Evolutionary conservation across 1,140 invertebrate species (phyloP).

Genomic region (Steinernema feltiae): DNA sequence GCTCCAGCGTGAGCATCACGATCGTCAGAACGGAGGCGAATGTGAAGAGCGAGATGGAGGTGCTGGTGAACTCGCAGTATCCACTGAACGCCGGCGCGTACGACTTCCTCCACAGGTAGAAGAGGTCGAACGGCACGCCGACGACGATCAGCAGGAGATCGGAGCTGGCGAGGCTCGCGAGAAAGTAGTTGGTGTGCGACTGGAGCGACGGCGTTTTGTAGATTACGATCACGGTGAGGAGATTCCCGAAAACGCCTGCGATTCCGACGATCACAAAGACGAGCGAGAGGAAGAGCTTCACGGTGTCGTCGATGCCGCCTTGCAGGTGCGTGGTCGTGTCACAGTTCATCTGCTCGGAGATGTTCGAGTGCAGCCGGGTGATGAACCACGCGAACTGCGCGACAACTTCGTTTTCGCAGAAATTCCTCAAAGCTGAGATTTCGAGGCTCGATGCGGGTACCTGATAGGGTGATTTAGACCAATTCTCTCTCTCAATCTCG

Average conservation of each 20-base stretch:
- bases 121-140: conserved; percentile 61
- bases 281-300: conserved; percentile 58
- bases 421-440: background rate
- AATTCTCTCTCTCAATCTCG: too few relatives aligned
- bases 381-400: conserved; percentile 12
- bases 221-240: conserved; percentile 84
- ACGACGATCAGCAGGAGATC: conserved; percentile 74
- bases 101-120: conserved; percentile 27
- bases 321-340: background rate
- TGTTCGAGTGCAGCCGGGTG: background rate
- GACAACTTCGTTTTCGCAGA: background rate
- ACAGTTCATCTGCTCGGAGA: background rate
- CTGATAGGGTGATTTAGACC: background rate
- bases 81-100: conserved; percentile 23
- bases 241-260: conserved; percentile 77
- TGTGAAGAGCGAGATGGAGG: conserved; percentile 52
- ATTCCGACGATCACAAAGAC: conserved; percentile 78
- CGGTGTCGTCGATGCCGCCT: conserved; percentile 7
- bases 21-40: conserved; percentile 50
- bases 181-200: conserved; percentile 79
- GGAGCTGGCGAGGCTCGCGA: conserved; percentile 82
- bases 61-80: conserved; percentile 48
- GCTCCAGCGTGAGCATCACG: conserved; percentile 42
- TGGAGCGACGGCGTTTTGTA: conserved; percentile 79
- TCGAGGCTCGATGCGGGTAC: background rate